Conservation (phyloP, 2,888 invertebrate genomes). For the Lasioglossum oenotherae region DNA sequence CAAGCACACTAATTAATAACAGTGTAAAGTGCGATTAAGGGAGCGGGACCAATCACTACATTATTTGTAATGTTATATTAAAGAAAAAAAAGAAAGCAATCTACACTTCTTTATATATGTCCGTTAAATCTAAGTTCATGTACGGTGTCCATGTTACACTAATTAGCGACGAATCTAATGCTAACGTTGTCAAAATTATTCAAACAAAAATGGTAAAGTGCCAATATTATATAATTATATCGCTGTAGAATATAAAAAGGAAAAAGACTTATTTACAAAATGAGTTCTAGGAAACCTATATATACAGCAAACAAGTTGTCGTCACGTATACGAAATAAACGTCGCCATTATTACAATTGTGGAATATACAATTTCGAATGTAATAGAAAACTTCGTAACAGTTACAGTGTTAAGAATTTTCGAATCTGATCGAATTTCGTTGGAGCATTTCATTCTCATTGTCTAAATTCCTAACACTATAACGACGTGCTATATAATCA, state of each 20-base stretch:
- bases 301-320: not conserved
- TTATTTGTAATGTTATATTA: conserved; percentile 34
- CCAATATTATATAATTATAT: conserved; percentile 49
- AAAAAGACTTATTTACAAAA: not conserved
- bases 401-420: not conserved
- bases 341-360: not conserved
- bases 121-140: conserved; percentile 17
- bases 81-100: conserved; percentile 13
- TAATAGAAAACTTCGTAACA: not conserved
- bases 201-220: conserved; percentile 42
- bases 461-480: not conserved
- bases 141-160: conserved; percentile 4
- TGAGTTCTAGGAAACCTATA: not conserved
- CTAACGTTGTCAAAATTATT: conserved; percentile 26
- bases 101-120: conserved; percentile 8
- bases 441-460: not conserved
- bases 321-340: conserved; percentile 2
- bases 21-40: conserved; percentile 67
- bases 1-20: conserved; percentile 37
- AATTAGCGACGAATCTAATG: conserved; percentile 19
- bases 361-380: not conserved
- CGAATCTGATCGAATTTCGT: not conserved
- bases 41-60: conserved; percentile 67
- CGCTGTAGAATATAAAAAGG: conserved; percentile 23
- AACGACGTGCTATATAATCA: not conserved